Evolutionary conservation across 2,113 vertebrate genomes (phyloP), one percentile per base, ranked within the genome.

Genomic region (Amazona guildingii): DNA sequence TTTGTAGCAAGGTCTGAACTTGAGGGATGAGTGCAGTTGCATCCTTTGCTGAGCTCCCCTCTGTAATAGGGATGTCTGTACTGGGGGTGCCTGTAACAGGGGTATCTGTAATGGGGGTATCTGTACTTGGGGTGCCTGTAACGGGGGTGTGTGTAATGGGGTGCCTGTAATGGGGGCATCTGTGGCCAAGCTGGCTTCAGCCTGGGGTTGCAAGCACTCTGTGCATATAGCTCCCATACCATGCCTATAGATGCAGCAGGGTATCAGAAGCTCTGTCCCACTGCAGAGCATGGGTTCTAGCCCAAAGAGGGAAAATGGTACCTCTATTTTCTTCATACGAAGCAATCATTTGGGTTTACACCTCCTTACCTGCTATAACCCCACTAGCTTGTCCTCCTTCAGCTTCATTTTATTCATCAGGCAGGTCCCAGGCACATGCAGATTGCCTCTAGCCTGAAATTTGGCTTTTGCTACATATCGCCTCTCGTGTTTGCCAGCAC

Each of bases 131-230:
- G 23, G 6, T 44, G 21, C 39, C 35, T 83, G 52, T 11, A 6
- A n/a, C 3, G 2, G 31, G n/a, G 27, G 6, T 27, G 49, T 51
- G 23, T 51, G 59, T 70, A 3, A n/a, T 3, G 52, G 68, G 61
- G 7, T 46, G 24, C 37, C 25, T 83, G 48, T 12, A 7, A 35
- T 4, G 5, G 37, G 48, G 23, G 6, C 28, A 12, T 19, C 43
- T 27, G 29, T 37, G 72, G 18, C 61, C 7, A 1, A 70, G 16
- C 51, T 87, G 70, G 43, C 21, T 49, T 31, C 37, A 37, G 25
- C 9, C 1, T 51, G 57, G 14, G 57, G 8, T 52, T 86, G 61
- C 2, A 6, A 63, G 13, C 33, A 17, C 0, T 1, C 61, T 11
- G 28, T 55, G 27, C 2, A 2, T 9, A 15, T 27, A 67, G n/a